Evolutionary conservation across 2,888 invertebrate species (phyloP).

Genomic region (Drosophila tanythrix): DNA sequence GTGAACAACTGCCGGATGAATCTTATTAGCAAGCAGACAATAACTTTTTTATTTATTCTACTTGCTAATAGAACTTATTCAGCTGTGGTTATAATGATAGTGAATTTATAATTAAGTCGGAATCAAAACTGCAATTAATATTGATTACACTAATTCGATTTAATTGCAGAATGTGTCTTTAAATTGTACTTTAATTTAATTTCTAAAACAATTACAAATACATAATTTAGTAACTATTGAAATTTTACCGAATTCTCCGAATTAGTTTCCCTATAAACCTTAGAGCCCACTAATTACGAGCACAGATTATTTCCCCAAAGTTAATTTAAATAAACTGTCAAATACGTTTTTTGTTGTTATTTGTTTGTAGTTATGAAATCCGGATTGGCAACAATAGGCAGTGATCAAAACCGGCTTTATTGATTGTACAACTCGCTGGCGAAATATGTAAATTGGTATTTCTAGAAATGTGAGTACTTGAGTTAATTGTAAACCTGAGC

Average conservation of each 20-base stretch:
- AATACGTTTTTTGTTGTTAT: constrained; percentile 13
- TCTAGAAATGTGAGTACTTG: constrained; percentile 41
- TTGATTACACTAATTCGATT: background rate
- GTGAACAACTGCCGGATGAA: background rate
- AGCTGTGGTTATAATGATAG: background rate
- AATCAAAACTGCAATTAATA: background rate
- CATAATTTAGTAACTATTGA: background rate
- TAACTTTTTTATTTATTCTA: background rate
- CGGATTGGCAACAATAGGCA: constrained; percentile 61
- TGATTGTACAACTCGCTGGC: constrained; percentile 50
- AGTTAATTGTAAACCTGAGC: constrained; percentile 42
- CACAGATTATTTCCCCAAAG: constrained; percentile 16
- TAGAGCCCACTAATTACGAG: background rate
- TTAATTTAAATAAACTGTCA: constrained; percentile 31
- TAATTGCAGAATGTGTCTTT: background rate
- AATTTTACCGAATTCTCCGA: background rate
- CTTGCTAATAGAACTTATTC: background rate
- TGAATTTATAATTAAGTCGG: background rate
- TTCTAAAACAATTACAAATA: background rate
- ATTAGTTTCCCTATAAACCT: background rate
- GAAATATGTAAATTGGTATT: constrained; percentile 65
- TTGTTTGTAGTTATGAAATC: constrained; percentile 45
- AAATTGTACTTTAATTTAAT: background rate
- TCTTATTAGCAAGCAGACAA: background rate
- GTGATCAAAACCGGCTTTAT: constrained; percentile 49